phyloP scores from a whole-genome alignment of 2,888 invertebrate species.

The Galeruca laticollis region DNA sequence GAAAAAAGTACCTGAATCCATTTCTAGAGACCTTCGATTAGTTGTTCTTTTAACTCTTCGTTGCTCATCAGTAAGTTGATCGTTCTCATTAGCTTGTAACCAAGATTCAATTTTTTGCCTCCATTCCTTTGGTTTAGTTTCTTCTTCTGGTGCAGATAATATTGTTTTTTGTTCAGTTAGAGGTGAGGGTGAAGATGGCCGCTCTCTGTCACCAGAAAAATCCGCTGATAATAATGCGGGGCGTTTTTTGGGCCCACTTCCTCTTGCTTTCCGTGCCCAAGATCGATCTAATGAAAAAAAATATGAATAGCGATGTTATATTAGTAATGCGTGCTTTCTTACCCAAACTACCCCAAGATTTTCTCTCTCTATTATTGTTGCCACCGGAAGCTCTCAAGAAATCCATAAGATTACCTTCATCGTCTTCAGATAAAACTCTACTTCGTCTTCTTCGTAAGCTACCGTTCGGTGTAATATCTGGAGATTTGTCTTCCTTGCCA shows the following conservation, averaged over 20 bases:
- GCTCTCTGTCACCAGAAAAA: conserved; percentile 79
- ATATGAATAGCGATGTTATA: too few species aligned
- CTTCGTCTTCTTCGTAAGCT: conserved; percentile 85
- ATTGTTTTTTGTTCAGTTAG: conserved; percentile 71
- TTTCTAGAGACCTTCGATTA: conserved; percentile 84
- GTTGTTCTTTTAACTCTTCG: conserved; percentile 76
- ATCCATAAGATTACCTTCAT: conserved; percentile 88
- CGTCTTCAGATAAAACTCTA: conserved; percentile 84
- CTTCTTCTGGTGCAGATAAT: conserved; percentile 71
- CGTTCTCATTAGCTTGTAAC: conserved; percentile 89
- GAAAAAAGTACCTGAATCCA: conserved; percentile 79
- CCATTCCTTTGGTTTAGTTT: conserved; percentile 78
- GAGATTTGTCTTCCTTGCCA: conserved; percentile 70
- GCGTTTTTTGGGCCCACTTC: conserved; percentile 79
- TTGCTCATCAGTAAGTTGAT: conserved; percentile 78
- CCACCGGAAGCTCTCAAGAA: conserved; percentile 84
- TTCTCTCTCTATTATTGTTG: conserved; percentile 80
- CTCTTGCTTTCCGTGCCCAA: conserved; percentile 85
- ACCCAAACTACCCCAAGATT: conserved; percentile 89
- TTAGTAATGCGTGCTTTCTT: conserved; percentile 48
- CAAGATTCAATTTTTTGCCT: conserved; percentile 92
- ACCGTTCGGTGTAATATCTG: conserved; percentile 91
- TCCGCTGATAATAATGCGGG: conserved; percentile 82
- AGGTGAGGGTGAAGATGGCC: conserved; percentile 78
- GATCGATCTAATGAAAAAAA: conserved; percentile 82